Conservation (phyloP, 1,140 invertebrate genomes). For the Branchinecta lindahli region DNA sequence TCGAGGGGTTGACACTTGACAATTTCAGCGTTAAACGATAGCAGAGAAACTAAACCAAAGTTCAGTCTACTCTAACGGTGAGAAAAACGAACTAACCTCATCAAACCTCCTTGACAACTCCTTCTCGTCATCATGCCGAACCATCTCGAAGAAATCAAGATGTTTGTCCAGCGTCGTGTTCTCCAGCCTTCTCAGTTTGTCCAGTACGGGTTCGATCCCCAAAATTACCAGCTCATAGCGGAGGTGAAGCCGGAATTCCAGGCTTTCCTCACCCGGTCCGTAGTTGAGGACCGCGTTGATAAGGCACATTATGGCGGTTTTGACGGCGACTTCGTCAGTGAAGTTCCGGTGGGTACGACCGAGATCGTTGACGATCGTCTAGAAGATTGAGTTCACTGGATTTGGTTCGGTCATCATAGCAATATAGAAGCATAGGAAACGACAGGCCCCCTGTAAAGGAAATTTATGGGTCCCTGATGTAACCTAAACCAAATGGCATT, state of each 20-base stretch:
- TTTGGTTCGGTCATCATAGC: too few relatives aligned
- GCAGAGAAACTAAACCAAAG: too few relatives aligned
- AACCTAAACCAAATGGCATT: too few relatives aligned
- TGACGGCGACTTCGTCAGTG: slow-evolving; percentile 72
- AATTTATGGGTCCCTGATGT: too few relatives aligned
- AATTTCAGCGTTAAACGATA: too few relatives aligned
- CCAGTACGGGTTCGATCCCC: slow-evolving; percentile 87
- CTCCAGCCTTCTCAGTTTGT: slow-evolving; percentile 76
- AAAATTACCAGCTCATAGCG: slow-evolving; percentile 93
- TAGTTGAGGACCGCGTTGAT: slow-evolving; percentile 93
- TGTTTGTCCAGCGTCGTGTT: slow-evolving; percentile 80
- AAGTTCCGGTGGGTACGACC: slow-evolving; percentile 77
- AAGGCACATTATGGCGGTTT: slow-evolving; percentile 96
- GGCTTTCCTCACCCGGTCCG: slow-evolving; percentile 82
- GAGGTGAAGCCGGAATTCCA: slow-evolving; percentile 88
- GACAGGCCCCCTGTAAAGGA: too few relatives aligned
- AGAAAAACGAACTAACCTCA: slow-evolving; percentile 31
- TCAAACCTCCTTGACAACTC: slow-evolving; percentile 81
- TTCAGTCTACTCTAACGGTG: too few relatives aligned
- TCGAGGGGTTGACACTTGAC: too few relatives aligned
- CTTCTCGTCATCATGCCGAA: slow-evolving; percentile 88
- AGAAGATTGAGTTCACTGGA: too few relatives aligned
- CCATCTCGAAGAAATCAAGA: slow-evolving; percentile 95
- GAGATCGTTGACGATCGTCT: slow-evolving; percentile 81
- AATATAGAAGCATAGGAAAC: too few relatives aligned